Percentiles rank a stretch among this genome's conserved stretches.
These are phyloP conservation scores for Synergus umbraculus DNA, from an alignment of 2,888 invertebrate genomes.

Conservation along the genomic window DNA sequence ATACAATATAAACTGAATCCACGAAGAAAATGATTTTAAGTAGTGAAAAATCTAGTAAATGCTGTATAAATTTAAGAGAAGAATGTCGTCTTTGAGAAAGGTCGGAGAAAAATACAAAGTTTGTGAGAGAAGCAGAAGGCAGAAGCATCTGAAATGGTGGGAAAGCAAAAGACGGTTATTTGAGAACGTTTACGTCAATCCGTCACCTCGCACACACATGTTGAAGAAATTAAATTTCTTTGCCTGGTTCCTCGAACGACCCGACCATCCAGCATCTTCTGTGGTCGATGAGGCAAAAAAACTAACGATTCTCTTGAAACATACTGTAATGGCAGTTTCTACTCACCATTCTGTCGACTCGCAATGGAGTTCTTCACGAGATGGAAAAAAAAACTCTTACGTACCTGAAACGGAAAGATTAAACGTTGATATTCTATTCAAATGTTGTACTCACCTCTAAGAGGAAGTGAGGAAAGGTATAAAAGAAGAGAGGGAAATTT, in stretches of 20 bases:
- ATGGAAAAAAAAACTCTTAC: neutral
- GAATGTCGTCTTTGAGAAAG: conserved; percentile 23
- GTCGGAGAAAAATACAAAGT: neutral
- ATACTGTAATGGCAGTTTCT: conserved; percentile 24
- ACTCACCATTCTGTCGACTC: neutral
- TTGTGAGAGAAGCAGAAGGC: conserved; percentile 42
- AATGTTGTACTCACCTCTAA: neutral
- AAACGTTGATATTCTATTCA: conserved; percentile 1
- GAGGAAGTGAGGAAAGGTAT: no score
- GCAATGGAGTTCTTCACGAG: conserved; percentile 4
- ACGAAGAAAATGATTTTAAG: conserved; percentile 3
- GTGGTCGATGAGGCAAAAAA: conserved; percentile 11
- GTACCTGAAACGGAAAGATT: conserved; percentile 16
- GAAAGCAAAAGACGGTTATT: conserved; percentile 38
- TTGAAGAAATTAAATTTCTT: conserved; percentile 72
- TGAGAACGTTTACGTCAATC: conserved; percentile 52
- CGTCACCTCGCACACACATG: conserved; percentile 67
- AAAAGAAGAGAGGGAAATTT: no score
- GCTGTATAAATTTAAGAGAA: conserved; percentile 17
- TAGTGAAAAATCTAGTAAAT: conserved; percentile 1
- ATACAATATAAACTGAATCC: no score
- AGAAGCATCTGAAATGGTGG: conserved; percentile 30
- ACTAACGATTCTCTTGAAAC: conserved; percentile 37
- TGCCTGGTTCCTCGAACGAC: conserved; percentile 53
- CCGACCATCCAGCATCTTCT: conserved; percentile 50